Base-by-base conservation (phyloP, 2,113 vertebrate genomes). In the Cercocebus atys region DNA sequence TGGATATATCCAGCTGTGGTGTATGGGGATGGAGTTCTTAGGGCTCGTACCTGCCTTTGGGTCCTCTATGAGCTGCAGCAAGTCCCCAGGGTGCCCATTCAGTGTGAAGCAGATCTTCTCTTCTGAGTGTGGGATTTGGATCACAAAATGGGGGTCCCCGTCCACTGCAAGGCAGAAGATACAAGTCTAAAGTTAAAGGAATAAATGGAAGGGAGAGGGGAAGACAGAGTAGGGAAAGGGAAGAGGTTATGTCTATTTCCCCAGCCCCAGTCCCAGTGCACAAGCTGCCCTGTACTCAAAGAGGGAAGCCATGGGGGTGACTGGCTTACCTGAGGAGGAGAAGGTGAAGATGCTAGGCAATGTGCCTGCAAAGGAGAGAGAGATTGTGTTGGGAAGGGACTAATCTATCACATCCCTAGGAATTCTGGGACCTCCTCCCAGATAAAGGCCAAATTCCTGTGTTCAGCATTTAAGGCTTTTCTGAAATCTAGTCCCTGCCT, bases 91-190 rank as follows among this genome's bases (percentile, higher is more conserved):
- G 43, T 80, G 85, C 40, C 99, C 99, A 57, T 99, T 99, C 1
- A 99, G 96, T 3, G 99, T 99, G 97, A 99, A 99, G 96, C 99
- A 99, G 85, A 99, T 91, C 88, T 98, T 99, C 70, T 99, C 98
- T 8, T 98, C 96, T 57, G 98, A 97, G 80, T 97, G 98, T 35
- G 99, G 99, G 80, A 99, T 97, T 38, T 98, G 98, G 70, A 99
- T 98, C 94, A 99, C 98, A 98, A 99, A 99, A 95, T 99, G 99
- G 93, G 99, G 99, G 97, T 99, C 99, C 94, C 99, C 99, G 92
- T 99, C 99, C 94, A 99, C 99, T 99, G 81, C 12, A 97, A 89
- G 59, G 57, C 18, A 97, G 86, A 64, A 87, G 6, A 89, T 47
- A 16, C 61, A 86, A 70, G 61, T 82, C 43, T 93, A 75, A 96